Evolutionary conservation across 2,797 vertebrate genomes (phyloP).

Genomic region (Gambusia yucatana): DNA sequence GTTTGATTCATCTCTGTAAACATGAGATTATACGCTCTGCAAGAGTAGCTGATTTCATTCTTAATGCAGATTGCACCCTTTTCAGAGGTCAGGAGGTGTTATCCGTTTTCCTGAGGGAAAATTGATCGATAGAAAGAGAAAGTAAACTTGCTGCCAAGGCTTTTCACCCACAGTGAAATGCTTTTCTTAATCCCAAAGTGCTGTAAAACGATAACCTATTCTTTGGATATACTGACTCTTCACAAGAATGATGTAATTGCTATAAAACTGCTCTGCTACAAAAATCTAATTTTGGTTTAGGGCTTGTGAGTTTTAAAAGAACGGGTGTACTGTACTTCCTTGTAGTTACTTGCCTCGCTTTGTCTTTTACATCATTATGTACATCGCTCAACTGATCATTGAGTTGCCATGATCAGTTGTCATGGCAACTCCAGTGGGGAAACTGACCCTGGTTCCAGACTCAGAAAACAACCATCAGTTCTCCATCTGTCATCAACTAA

Average conservation of each 20-base stretch:
- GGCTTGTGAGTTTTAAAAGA: not conserved
- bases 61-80: constrained; percentile 7
- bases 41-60: not conserved
- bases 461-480: constrained; percentile 35
- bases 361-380: constrained; percentile 11
- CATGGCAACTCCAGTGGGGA: constrained; percentile 62
- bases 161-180: not conserved
- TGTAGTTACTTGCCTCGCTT: not conserved
- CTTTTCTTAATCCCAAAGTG: not conserved
- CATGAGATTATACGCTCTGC: not conserved
- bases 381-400: too few species aligned
- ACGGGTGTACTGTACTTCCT: not conserved
- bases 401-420: constrained; percentile 46
- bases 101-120: not conserved
- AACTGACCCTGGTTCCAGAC: constrained; percentile 53
- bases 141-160: not conserved
- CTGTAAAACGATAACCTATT: not conserved
- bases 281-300: not conserved
- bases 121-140: not conserved
- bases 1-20: constrained; percentile 33
- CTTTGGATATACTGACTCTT: not conserved
- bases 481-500: constrained; percentile 6
- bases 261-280: not conserved
- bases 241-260: not conserved
- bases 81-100: not conserved